Base-by-base conservation (phyloP, 2,797 vertebrate genomes). In the Taenioides sp. region DNA sequence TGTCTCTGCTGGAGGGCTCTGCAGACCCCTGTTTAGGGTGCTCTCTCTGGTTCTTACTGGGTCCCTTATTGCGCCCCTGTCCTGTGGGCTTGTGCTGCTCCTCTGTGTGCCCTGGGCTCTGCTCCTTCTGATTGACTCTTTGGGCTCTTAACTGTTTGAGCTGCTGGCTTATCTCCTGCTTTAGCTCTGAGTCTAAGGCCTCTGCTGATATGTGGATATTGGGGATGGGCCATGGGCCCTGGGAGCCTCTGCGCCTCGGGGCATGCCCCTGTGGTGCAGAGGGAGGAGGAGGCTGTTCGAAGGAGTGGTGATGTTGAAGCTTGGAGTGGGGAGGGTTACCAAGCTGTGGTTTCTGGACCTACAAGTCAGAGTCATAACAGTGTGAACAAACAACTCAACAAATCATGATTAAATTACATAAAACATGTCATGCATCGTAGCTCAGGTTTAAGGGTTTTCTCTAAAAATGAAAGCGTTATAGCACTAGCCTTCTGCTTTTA, bases 351-450 rank as follows among this genome's bases (percentile, higher is more conserved):
- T 86, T 89, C 79, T 67, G 76, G 86, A 92, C 90, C 92, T 94
- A 92, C 80, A 84, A 93, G 84, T 73, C 90, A 90, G 86, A 92
- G 89, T 93, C 92, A 95, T 79, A 92, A 90, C 91, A 89, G 20
- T 78, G 72, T 91, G 71, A 92, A 77, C 66, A 64, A 79, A 68
- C 78, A 62, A 50, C 78, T 67, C 75, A 59, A 71, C 47, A 80
- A 74, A 23, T 10, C 10, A n/a, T n/a, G 7, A 17, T 17, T 23
- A 65, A 16, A 49, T 18, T 10, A 49, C 22, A 65, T 7, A 9
- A 65, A 18, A 10, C 4, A 4, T 22, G 37, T 18, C 22, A 49
- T 7, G 10, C 14, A 49, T 4, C 0, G 20, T 40, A 43, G 5
- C 17, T 16, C 11, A 1, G 12, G 12, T 47, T 49, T 2, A 47